Base-by-base conservation (phyloP, 1,140 invertebrate genomes). In the Panagrolaimus sp. region DNA sequence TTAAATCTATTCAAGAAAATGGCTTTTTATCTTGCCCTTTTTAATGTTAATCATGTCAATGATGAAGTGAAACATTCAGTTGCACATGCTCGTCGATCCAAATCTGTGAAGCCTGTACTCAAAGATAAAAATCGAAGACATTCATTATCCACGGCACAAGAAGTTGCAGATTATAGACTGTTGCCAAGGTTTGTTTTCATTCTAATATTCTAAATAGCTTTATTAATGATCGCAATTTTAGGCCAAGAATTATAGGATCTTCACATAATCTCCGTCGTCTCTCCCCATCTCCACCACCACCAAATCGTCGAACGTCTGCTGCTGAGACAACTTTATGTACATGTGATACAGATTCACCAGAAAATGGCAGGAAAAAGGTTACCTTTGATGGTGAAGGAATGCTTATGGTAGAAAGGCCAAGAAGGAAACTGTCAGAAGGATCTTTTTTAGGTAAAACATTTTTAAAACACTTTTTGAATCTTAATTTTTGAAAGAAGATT, bases 11-110 rank as follows among this genome's bases (percentile, higher is more conserved):
- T 38, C 31, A 38, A 53, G n/a, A 8, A 53, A 25, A 69, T 69
- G 67, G 67, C 67, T 25, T 69, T 69, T 44, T 69, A 69, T 47
- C 66, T 69, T 42, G 67, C 67, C 13, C 67, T 69, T 20, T 69
- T 69, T 53, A 69, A 69, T 43, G 67, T 69, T 11, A 69, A 66
- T 9, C 70, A 69, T 44, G 67, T 66, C 20, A 69, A 69, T 44
- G 20, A 69, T 16, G 67, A 69, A 23, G 9, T 69, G 14, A 16
- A 42, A 27, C 48, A 51, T 51, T 16, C 16, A 57, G 20, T 25
- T 23, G 13, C 9, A 11, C 51, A 57, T 57, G 51, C 9, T 11
- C 20, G 27, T 20, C 51, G 51, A 25, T 20, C 20, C 1, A 57
- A 57, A 13, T 57, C 51, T 11, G 31, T 38, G 2, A 38, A 38